phyloP scores from a whole-genome alignment of 2,888 invertebrate species.

The Neuroscelio doddi region DNA sequence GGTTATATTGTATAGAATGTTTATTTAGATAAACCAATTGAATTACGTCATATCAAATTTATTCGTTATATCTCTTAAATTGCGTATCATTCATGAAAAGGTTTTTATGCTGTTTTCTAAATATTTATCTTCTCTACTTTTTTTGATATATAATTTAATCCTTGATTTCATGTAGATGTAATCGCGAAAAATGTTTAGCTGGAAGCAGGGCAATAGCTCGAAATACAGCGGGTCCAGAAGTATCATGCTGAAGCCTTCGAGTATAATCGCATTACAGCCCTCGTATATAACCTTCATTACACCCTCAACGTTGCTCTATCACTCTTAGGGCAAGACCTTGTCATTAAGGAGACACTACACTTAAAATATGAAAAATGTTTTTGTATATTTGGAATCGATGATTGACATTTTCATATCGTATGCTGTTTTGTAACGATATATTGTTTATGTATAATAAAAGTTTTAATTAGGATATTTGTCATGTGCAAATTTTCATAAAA shows the following conservation, averaged over 20 bases:
- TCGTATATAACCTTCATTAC: slow-evolving; percentile 63
- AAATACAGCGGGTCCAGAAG: slow-evolving; percentile 66
- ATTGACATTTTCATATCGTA: too few relatives aligned
- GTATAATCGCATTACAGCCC: slow-evolving; percentile 70
- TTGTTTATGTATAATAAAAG: too few relatives aligned
- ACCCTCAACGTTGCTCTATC: slow-evolving; percentile 52
- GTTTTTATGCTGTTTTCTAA: slow-evolving; percentile 1
- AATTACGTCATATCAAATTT: too few relatives aligned
- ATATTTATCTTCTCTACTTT: too few relatives aligned
- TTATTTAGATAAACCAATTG: too few relatives aligned
- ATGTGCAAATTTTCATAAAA: too few relatives aligned
- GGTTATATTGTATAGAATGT: too few relatives aligned
- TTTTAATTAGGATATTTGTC: too few relatives aligned
- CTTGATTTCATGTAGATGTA: slow-evolving; percentile 28
- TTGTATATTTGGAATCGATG: too few relatives aligned
- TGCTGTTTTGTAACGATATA: too few relatives aligned
- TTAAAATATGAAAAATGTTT: neutral
- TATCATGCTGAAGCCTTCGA: slow-evolving; percentile 69
- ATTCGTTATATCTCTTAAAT: too few relatives aligned
- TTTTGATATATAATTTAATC: slow-evolving; percentile 21
- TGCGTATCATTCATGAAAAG: too few relatives aligned
- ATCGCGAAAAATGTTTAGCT: slow-evolving; percentile 58
- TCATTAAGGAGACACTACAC: slow-evolving; percentile 25
- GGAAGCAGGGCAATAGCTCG: slow-evolving; percentile 59
- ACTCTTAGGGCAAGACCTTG: slow-evolving; percentile 47